phyloP scores from a whole-genome alignment of 1,140 invertebrate species.

The Pogonomyrmex barbatus region DNA sequence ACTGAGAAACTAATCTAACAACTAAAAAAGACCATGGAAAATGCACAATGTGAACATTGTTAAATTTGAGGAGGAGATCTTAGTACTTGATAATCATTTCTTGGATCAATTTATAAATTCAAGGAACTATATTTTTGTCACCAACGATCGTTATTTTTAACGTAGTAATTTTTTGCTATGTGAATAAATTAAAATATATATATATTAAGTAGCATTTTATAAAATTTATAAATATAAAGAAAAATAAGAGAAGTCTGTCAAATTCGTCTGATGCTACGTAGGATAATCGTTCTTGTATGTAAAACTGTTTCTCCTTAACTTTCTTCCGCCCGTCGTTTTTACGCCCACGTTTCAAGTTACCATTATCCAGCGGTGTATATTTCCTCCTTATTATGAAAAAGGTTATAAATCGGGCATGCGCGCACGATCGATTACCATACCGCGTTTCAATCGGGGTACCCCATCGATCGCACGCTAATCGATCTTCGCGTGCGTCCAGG shows the following conservation, averaged over 20 bases:
- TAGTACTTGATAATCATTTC: too few species aligned
- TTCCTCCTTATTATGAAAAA: slow-evolving; percentile 40
- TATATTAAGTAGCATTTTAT: neutral
- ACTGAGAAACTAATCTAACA: neutral
- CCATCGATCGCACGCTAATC: slow-evolving; percentile 43
- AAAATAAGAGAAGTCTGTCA: neutral
- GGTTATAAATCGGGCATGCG: slow-evolving; percentile 42
- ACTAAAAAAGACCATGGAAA: too few species aligned
- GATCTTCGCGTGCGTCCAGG: slow-evolving; percentile 36
- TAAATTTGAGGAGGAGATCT: too few species aligned
- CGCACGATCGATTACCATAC: slow-evolving; percentile 49
- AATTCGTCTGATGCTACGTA: neutral
- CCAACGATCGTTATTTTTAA: too few species aligned
- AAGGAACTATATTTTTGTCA: too few species aligned
- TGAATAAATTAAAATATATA: too few species aligned
- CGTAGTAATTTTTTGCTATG: too few species aligned
- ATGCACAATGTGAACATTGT: too few species aligned
- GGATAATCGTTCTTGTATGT: neutral
- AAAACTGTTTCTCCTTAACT: slow-evolving; percentile 32
- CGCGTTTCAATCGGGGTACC: slow-evolving; percentile 6
- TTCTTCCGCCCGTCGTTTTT: slow-evolving; percentile 28
- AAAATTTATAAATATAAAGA: neutral
- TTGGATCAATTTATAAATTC: too few species aligned
- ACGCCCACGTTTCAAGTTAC: slow-evolving; percentile 33
- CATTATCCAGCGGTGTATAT: neutral